These are phyloP conservation scores for Rambutsinella grinnellia DNA, from an alignment of 2,888 invertebrate genomes.

Conservation along the genomic window DNA sequence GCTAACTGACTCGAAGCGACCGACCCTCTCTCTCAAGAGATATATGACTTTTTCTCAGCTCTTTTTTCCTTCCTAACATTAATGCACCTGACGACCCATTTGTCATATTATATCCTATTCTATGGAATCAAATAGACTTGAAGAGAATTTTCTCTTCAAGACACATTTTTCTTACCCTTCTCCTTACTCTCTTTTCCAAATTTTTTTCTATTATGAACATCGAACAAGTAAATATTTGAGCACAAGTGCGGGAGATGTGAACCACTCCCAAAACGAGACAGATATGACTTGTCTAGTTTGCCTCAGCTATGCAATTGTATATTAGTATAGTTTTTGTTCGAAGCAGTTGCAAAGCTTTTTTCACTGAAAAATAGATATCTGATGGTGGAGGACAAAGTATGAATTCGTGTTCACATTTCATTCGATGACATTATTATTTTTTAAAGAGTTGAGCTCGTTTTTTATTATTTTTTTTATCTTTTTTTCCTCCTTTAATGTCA, in stretches of 20 bases:
- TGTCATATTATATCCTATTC: constrained; percentile 63
- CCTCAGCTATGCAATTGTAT: constrained; percentile 54
- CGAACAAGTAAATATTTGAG: background rate
- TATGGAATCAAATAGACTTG: constrained; percentile 36
- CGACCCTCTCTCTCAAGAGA: constrained; percentile 48
- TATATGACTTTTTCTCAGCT: constrained; percentile 45
- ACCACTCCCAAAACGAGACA: constrained; percentile 51
- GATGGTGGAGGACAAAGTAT: constrained; percentile 35
- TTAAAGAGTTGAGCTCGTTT: background rate
- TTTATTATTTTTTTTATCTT: constrained; percentile 14
- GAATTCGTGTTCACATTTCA: constrained; percentile 49
- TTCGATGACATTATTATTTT: constrained; percentile 38
- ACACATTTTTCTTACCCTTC: constrained; percentile 24
- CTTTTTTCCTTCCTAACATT: background rate
- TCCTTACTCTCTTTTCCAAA: constrained; percentile 7
- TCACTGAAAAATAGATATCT: constrained; percentile 12
- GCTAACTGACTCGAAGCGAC: constrained; percentile 56
- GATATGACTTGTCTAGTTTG: constrained; percentile 31
- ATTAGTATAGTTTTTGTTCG: constrained; percentile 23
- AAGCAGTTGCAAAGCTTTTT: constrained; percentile 32
- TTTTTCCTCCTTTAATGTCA: constrained; percentile 44
- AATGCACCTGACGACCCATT: constrained; percentile 66
- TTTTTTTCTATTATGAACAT: constrained; percentile 7
- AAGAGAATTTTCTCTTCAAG: constrained; percentile 39
- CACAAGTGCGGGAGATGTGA: constrained; percentile 45